Base-by-base conservation (phyloP, 2,113 vertebrate species). In the Phylloscopus trochiloides region DNA sequence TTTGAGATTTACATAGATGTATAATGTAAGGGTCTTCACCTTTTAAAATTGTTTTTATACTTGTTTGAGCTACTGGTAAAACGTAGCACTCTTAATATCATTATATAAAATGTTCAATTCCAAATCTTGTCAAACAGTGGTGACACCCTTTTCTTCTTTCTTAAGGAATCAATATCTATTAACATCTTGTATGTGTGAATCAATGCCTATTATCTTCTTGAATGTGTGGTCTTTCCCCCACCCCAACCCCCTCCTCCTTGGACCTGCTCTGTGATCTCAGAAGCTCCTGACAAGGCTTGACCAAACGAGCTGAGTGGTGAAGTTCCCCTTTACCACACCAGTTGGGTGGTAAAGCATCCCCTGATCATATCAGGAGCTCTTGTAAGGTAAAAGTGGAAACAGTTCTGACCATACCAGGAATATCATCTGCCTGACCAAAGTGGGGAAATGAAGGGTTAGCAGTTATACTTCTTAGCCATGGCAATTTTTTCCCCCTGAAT, bases 261-360 rank as follows among this genome's bases (percentile, higher is more conserved):
- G 38, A 24, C 18, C 43, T 16, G 12, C 10, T 42, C 17, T 50
- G 4, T 32, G 12, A 18, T 26, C 7, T 57, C 50, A 43, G 58
- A 11, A 45, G 18, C 8, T 62, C 55, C n/a, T 54, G 63, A 13
- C 5, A n/a, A 38, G n/a, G 6, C 15, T 38, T 61, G n/a, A n/a
- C 24, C 1, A 5, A 62, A 54, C 0, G 0, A 54, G 19, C 10
- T 54, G 16, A 34, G 47, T 6, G 10, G 19, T 62, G 48, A 47
- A 14, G 12, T 10, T 24, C 24, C 55, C 32, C 40, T 62, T 61
- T 54, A 8, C 8, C 40, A 20, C 24, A 19, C 28, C n/a, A 70
- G 4, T 2, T 61, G 7, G 32, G 14, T 9, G 15, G 7, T 40
- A 12, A 65, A 31, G 22, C 1, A 0, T n/a, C 21, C 18, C 20